Conservation (phyloP, 2,888 invertebrate genomes). For the Pogonocherus hispidulus region DNA sequence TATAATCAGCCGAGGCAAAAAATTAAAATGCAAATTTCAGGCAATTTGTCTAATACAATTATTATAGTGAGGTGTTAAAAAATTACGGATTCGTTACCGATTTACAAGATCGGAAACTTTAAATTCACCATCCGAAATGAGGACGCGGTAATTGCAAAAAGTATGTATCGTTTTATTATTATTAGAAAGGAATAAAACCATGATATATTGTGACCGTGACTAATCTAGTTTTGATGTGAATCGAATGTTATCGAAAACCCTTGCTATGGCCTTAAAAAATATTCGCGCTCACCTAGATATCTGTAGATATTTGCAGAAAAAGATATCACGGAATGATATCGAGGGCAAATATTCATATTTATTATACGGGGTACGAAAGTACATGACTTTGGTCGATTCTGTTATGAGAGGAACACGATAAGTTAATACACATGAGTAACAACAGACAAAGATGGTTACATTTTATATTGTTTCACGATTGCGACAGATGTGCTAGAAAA, state of each 20-base stretch:
- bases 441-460: too few relatives aligned
- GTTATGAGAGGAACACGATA: too few relatives aligned
- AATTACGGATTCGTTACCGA: not conserved
- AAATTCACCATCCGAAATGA: too few relatives aligned
- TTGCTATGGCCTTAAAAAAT: not conserved
- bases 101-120: too few relatives aligned
- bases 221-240: not conserved
- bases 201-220: not conserved
- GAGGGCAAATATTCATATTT: too few relatives aligned
- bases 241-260: not conserved
- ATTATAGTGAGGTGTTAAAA: not conserved
- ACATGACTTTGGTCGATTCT: too few relatives aligned
- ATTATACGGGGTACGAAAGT: too few relatives aligned
- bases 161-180: not conserved
- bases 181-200: constrained; percentile 5
- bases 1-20: not conserved
- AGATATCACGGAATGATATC: too few relatives aligned
- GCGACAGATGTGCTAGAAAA: too few relatives aligned
- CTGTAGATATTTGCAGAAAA: not conserved
- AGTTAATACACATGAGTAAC: too few relatives aligned
- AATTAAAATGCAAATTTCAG: not conserved
- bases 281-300: not conserved
- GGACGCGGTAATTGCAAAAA: too few relatives aligned
- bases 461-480: too few relatives aligned
- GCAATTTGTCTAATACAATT: not conserved